Percentiles rank a stretch among this genome's conserved stretches.
Evolutionary conservation across 2,888 invertebrate species (phyloP).

Genomic region (Atrina japonica): DNA sequence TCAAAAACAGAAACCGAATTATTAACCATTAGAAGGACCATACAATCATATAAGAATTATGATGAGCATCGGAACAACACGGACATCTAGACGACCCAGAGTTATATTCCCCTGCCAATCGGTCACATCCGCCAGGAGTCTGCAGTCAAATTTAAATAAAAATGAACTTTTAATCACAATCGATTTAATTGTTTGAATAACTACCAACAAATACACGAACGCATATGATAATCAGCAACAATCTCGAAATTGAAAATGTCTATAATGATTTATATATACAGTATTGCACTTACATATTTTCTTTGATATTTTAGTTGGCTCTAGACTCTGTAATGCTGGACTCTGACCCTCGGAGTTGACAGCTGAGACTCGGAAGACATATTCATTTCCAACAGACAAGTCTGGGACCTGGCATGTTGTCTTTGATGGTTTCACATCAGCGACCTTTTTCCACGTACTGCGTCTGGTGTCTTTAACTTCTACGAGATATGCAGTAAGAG

Average conservation of each 20-base stretch:
- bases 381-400: slow-evolving; percentile 75
- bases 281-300: slow-evolving; percentile 70
- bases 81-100: too few species aligned
- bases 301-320: slow-evolving; percentile 65
- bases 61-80: too few species aligned
- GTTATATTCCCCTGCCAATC: too few species aligned
- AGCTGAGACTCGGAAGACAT: slow-evolving; percentile 78
- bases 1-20: not conserved
- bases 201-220: too few species aligned
- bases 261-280: too few species aligned
- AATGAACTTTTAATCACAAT: too few species aligned
- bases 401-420: slow-evolving; percentile 67
- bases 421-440: slow-evolving; percentile 61
- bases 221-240: too few species aligned
- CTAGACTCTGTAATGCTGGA: slow-evolving; percentile 83
- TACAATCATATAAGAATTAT: too few species aligned
- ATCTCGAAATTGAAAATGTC: too few species aligned
- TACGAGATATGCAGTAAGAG: slow-evolving; percentile 73
- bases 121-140: too few species aligned
- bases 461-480: slow-evolving; percentile 70
- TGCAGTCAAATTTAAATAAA: too few species aligned
- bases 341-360: slow-evolving; percentile 74
- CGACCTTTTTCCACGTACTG: slow-evolving; percentile 70
- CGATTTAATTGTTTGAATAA: too few species aligned
- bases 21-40: not conserved